Evolutionary conservation across 1,140 invertebrate species (phyloP).

Genomic region (Monomorium pharaonis): DNA sequence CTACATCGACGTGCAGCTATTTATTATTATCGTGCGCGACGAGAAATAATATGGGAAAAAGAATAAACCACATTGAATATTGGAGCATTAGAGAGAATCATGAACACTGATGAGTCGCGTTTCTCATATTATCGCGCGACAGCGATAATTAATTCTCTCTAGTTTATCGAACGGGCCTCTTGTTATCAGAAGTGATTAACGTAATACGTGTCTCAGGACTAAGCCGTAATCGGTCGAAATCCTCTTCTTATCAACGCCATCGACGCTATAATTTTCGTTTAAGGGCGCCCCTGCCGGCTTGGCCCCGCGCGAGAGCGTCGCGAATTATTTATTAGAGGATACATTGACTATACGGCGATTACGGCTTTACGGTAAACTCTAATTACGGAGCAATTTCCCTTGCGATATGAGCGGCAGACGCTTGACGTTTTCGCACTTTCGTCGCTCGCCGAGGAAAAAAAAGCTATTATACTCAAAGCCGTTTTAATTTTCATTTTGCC

Average conservation of each 20-base stretch:
- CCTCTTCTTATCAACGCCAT: conserved; percentile 47
- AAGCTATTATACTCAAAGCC: conserved; percentile 9
- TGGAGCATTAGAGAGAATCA: not conserved
- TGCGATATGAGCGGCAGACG: not conserved
- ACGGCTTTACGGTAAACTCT: conserved; percentile 14
- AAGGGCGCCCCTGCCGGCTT: not conserved
- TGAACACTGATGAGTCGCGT: conserved; percentile 3
- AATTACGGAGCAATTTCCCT: conserved; percentile 28
- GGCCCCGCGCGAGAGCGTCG: not conserved
- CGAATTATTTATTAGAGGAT: conserved; percentile 31
- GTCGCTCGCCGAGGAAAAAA: not conserved
- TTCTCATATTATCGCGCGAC: conserved; percentile 15
- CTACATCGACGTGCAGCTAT: not conserved
- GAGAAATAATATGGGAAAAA: not conserved
- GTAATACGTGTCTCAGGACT: conserved; percentile 50
- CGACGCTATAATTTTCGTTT: conserved; percentile 45
- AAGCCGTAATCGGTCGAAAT: conserved; percentile 40
- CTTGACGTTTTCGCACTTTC: conserved; percentile 2
- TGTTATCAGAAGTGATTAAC: conserved; percentile 48
- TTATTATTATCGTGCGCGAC: not conserved
- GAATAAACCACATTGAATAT: not conserved
- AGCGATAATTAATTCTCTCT: conserved; percentile 43
- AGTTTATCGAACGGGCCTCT: conserved; percentile 41
- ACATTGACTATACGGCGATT: conserved; percentile 22
- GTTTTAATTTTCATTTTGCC: conserved; percentile 20